phyloP scores from a whole-genome alignment of 2,888 invertebrate species.

The Odontothrips loti region DNA sequence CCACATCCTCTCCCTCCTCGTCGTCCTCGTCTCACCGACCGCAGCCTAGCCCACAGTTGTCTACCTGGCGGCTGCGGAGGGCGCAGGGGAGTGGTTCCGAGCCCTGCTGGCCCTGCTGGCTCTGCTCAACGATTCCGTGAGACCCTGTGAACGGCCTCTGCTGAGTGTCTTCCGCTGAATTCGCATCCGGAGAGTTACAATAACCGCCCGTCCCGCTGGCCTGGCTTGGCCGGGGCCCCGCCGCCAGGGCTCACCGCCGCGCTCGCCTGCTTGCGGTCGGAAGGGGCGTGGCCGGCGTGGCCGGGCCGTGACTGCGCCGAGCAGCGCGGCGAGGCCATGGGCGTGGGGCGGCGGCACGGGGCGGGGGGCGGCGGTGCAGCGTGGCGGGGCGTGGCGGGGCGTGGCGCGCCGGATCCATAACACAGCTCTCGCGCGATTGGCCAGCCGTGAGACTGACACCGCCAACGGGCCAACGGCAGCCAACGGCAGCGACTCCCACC shows the following conservation, averaged over 20 bases:
- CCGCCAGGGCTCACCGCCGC: neutral
- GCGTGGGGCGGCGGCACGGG: neutral
- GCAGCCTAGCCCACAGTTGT: no score
- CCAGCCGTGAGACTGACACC: conserved; percentile 21
- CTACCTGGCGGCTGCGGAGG: no score
- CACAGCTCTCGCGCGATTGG: conserved; percentile 15
- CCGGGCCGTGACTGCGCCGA: neutral
- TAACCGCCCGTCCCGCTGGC: neutral
- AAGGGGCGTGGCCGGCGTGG: conserved; percentile 2
- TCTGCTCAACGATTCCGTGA: no score
- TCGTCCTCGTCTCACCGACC: no score
- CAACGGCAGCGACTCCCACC: no score
- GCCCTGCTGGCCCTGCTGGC: no score
- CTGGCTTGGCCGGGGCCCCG: neutral
- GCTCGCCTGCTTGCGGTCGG: neutral
- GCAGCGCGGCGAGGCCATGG: neutral
- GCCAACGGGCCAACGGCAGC: neutral
- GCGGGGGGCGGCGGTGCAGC: neutral
- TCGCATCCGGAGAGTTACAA: no score
- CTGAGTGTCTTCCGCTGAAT: no score
- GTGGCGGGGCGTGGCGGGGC: conserved; percentile 9
- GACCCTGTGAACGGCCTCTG: no score
- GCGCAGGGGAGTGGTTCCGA: no score
- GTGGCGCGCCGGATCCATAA: conserved; percentile 18
- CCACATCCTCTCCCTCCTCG: neutral